phyloP scores from a whole-genome alignment of 2,888 invertebrate species.

The Choreutis nemorana region DNA sequence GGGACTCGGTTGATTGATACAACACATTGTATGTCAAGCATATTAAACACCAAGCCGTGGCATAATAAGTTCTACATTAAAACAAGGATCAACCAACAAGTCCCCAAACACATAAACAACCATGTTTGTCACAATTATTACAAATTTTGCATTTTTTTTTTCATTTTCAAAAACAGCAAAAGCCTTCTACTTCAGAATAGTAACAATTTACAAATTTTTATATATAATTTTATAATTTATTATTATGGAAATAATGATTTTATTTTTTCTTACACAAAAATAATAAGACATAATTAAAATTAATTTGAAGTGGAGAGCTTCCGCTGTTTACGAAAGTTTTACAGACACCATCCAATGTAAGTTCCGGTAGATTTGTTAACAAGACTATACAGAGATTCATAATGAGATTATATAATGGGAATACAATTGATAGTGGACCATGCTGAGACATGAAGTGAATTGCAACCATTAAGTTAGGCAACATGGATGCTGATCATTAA shows the following conservation, averaged over 20 bases:
- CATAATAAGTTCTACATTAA: slow-evolving; percentile 26
- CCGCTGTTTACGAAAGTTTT: slow-evolving; percentile 28
- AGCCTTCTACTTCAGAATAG: no score
- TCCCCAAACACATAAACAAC: no score
- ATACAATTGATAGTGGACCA: slow-evolving; percentile 38
- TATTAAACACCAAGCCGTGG: not conserved
- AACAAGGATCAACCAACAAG: slow-evolving; percentile 49
- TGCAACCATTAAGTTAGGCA: slow-evolving; percentile 56
- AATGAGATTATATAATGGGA: slow-evolving; percentile 48
- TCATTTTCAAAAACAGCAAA: no score
- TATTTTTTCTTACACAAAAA: slow-evolving; percentile 13
- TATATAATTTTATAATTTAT: slow-evolving; percentile 17
- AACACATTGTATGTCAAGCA: no score
- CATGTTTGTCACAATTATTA: no score
- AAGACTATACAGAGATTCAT: slow-evolving; percentile 51
- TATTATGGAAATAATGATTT: slow-evolving; percentile 11
- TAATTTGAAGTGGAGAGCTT: slow-evolving; percentile 7
- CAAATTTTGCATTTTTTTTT: no score
- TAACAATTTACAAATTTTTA: slow-evolving; percentile 55
- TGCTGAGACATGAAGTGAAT: slow-evolving; percentile 57
- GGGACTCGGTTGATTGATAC: no score
- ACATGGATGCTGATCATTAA: slow-evolving; percentile 39
- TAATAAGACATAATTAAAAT: slow-evolving; percentile 11
- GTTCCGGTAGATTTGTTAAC: slow-evolving; percentile 39
- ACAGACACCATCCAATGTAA: slow-evolving; percentile 59